A percentile compares a stretch with the other conserved stretches of the same genome.
These are phyloP conservation scores for Bovichtus variegatus DNA, from an alignment of 2,797 vertebrate genomes.

Conservation along the genomic window DNA sequence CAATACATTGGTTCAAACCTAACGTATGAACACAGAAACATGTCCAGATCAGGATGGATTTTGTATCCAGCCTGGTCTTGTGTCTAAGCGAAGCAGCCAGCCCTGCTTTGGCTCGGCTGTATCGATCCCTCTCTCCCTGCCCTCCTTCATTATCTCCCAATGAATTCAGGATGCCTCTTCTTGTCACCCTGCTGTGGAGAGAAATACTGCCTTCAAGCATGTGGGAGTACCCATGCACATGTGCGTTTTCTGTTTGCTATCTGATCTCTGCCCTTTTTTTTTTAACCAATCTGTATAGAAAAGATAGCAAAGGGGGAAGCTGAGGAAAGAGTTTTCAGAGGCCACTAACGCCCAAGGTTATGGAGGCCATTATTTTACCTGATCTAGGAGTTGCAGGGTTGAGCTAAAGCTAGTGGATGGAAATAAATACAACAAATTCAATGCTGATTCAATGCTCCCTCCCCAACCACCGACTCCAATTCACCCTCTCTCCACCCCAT, in stretches of 20 bases:
- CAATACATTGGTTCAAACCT: not conserved
- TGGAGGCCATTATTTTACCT: slow-evolving; percentile 77
- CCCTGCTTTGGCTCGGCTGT: slow-evolving; percentile 22
- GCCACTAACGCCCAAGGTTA: slow-evolving; percentile 70
- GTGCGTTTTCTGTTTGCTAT: slow-evolving; percentile 46
- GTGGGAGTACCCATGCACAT: slow-evolving; percentile 40
- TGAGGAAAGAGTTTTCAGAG: slow-evolving; percentile 51
- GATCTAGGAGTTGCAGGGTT: slow-evolving; percentile 68
- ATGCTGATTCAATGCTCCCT: slow-evolving; percentile 64
- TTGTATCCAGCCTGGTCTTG: slow-evolving; percentile 15
- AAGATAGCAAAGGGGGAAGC: slow-evolving; percentile 47
- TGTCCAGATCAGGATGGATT: slow-evolving; percentile 6
- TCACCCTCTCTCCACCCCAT: slow-evolving; percentile 25
- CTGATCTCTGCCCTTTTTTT: slow-evolving; percentile 32
- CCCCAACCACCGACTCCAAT: slow-evolving; percentile 5
- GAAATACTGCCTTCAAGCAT: slow-evolving; percentile 60
- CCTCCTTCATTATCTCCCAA: slow-evolving; percentile 77
- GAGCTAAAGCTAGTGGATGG: slow-evolving; percentile 64
- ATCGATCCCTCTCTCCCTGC: slow-evolving; percentile 62
- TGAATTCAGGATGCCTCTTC: slow-evolving; percentile 74
- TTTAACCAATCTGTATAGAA: slow-evolving; percentile 70
- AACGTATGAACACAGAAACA: slow-evolving; percentile 5
- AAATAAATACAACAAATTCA: slow-evolving; percentile 76
- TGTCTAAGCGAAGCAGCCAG: slow-evolving; percentile 27
- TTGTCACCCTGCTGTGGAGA: slow-evolving; percentile 61